Conservation (phyloP, 2,797 vertebrate species). For the Fistularia commersonii region DNA sequence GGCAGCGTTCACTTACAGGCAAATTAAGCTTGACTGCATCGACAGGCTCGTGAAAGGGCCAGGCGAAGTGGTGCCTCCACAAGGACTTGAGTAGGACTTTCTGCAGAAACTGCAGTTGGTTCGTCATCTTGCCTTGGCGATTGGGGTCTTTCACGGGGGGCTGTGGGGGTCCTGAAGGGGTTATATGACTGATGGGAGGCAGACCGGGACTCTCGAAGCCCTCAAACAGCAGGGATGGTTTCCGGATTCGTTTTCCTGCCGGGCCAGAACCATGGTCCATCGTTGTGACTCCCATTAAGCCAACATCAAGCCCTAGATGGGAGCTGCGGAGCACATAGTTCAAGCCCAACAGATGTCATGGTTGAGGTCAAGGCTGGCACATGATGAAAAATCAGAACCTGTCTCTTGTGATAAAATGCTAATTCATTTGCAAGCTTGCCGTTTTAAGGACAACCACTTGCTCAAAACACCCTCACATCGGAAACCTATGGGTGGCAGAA, state of each 20-base stretch:
- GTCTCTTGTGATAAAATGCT: neutral
- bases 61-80: conserved; percentile 94
- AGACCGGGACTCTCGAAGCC: conserved; percentile 90
- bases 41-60: conserved; percentile 93
- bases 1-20: conserved; percentile 74
- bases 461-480: too few relatives aligned
- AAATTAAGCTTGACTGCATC: conserved; percentile 84
- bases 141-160: conserved; percentile 82
- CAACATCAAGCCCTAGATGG: conserved; percentile 60
- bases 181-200: conserved; percentile 69
- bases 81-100: conserved; percentile 89
- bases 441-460: neutral
- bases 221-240: conserved; percentile 92
- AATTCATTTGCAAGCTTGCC: too few relatives aligned
- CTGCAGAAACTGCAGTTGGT: conserved; percentile 92
- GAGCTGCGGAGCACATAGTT: conserved; percentile 64
- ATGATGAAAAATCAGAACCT: neutral
- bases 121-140: conserved; percentile 85
- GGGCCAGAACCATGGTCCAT: conserved; percentile 76
- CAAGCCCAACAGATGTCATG: conserved; percentile 14
- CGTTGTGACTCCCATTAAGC: conserved; percentile 57
- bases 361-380: neutral
- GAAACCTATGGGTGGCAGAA: too few relatives aligned
- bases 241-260: conserved; percentile 89
- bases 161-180: conserved; percentile 66